These are phyloP conservation scores for Leptobrachium leishanense DNA, from an alignment of 2,113 vertebrate species.

Conservation along the genomic window DNA sequence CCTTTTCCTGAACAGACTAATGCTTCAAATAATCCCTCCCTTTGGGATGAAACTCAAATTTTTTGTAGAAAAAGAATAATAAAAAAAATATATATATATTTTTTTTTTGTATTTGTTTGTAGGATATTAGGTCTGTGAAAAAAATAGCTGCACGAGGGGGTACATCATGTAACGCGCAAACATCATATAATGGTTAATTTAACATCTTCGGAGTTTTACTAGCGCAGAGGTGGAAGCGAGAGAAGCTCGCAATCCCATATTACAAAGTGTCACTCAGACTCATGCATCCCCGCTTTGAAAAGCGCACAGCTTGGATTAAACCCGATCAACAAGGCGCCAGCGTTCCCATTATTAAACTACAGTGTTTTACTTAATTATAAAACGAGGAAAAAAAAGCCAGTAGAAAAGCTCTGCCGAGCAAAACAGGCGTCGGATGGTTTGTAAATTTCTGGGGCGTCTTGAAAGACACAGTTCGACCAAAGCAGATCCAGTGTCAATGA, in stretches of 20 bases:
- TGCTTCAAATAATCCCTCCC: slow-evolving; percentile 14
- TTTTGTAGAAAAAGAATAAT: slow-evolving; percentile 6
- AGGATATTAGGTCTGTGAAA: slow-evolving; percentile 16
- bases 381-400: background rate
- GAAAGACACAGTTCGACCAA: background rate
- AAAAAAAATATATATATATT: no score
- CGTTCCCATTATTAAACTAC: slow-evolving; percentile 1
- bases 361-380: slow-evolving; percentile 26
- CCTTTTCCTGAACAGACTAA: background rate
- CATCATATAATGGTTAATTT: background rate
- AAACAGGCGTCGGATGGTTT: background rate
- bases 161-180: background rate
- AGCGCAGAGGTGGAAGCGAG: slow-evolving; percentile 4
- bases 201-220: background rate
- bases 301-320: slow-evolving; percentile 41
- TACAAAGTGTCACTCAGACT: slow-evolving; percentile 28
- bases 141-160: background rate
- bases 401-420: background rate
- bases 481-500: no score
- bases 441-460: background rate
- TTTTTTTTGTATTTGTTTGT: background rate
- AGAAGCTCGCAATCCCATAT: slow-evolving; percentile 22
- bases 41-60: slow-evolving; percentile 31
- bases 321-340: slow-evolving; percentile 39
- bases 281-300: slow-evolving; percentile 17